Conservation (phyloP, 2,888 invertebrate genomes). For the Cheilosia impressa region DNA sequence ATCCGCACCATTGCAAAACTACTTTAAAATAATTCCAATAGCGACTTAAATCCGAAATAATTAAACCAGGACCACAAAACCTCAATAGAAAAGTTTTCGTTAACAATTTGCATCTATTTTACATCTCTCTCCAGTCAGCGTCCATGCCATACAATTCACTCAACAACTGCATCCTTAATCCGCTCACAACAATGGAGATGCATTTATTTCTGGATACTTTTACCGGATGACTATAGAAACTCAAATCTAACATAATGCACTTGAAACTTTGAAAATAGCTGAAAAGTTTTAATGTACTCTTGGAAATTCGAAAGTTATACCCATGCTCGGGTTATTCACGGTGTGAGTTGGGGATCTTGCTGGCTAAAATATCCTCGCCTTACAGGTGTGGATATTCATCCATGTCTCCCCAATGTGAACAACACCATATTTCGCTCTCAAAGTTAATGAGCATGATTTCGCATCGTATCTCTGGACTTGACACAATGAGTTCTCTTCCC, state of each 20-base stretch:
- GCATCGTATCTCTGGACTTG: conserved; percentile 4
- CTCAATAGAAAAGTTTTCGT: too few relatives aligned
- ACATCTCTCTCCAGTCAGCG: background rate
- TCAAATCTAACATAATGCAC: conserved; percentile 14
- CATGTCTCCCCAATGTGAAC: background rate
- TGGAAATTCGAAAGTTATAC: conserved; percentile 4
- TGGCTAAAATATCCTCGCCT: background rate
- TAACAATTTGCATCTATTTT: background rate
- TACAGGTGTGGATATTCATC: background rate
- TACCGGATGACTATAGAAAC: background rate
- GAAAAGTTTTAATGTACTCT: background rate
- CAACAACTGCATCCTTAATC: background rate
- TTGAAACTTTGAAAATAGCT: conserved; percentile 18
- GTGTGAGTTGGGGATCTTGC: background rate
- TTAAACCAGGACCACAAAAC: too few relatives aligned
- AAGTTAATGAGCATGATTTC: conserved; percentile 17
- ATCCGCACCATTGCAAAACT: too few relatives aligned
- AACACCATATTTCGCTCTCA: background rate
- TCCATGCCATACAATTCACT: background rate
- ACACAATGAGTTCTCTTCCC: conserved; percentile 29
- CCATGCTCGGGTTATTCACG: background rate
- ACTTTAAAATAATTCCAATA: too few relatives aligned
- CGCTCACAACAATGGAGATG: conserved; percentile 1
- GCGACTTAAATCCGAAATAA: too few relatives aligned
- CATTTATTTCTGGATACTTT: conserved; percentile 5